Conservation (phyloP, 2,797 vertebrate species). For the Xiphorhynchus erythropygius region DNA sequence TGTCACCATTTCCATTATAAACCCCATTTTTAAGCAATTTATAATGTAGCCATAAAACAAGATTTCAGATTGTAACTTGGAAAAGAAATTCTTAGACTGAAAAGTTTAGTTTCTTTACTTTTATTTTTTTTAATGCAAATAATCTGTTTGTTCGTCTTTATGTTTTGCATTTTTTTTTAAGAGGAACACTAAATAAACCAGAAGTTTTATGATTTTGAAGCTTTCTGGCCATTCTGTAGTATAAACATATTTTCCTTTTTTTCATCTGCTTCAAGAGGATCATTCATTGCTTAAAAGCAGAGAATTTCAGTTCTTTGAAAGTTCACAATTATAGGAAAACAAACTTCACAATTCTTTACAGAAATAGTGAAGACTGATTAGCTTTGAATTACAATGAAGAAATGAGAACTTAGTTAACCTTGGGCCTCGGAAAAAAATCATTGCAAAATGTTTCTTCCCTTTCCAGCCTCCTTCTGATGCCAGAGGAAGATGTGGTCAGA, state of each 20-base stretch:
- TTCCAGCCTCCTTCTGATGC: neutral
- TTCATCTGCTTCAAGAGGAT: neutral
- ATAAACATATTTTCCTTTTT: neutral
- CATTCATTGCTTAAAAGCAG: neutral
- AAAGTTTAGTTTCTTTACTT: neutral
- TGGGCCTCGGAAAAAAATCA: neutral
- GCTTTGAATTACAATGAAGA: neutral
- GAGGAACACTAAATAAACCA: neutral
- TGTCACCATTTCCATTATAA: conserved; percentile 73
- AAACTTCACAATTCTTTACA: neutral
- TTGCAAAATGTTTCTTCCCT: neutral
- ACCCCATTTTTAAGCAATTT: conserved; percentile 61
- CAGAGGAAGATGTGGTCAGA: neutral
- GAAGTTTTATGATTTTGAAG: conserved; percentile 21
- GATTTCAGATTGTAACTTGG: conserved; percentile 61
- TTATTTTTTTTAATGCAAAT: neutral
- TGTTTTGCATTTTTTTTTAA: neutral
- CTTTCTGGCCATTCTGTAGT: neutral
- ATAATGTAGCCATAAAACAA: conserved; percentile 51
- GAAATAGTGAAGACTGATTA: neutral
- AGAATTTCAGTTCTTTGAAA: neutral
- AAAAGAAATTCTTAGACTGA: conserved; percentile 23
- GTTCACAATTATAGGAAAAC: neutral
- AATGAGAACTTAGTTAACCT: neutral
- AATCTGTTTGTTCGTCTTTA: conserved; percentile 36